Evolutionary conservation across 2,797 vertebrate genomes (phyloP), one percentile per base, ranked within the genome.

Genomic region (Hemitrygon akajei): DNA sequence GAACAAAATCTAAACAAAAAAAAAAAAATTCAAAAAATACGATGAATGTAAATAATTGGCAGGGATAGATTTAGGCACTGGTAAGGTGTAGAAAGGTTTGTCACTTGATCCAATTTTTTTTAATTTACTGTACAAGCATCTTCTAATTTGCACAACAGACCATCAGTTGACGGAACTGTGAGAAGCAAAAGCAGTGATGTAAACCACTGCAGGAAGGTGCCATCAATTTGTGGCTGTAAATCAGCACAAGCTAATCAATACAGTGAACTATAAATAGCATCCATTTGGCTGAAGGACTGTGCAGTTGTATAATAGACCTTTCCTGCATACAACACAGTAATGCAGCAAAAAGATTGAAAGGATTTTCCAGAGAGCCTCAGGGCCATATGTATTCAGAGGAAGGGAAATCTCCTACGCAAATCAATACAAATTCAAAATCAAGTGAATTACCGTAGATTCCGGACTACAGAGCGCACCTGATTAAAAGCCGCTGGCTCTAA

Each of bases 241-340:
- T 89, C 60, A 89, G 63, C 2, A n/a, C n/a, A 0, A 34, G 20
- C n/a, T 89, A 18, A 89, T 89, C 63, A 7, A 89, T 89, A 60
- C 63, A 89, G 86, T 69, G 60, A 69, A 34, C 86, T 89, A 89
- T 89, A 69, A 89, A 89, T 89, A 89, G 86, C 86, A 25, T 22
- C 86, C n/a, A 89, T 89, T 89, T 89, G 86, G 60, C 86, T 89
- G 86, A 89, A 69, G 60, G 79, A n/a, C 18, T 89, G 63, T 1
- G 63, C 63, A 18, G 69, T 89, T 89, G 86, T n/a, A 37, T 89
- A 89, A 89, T 89, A 69, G 86, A 89, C 60, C 37, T 89, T 89
- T 89, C n/a, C 37, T 89, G 60, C 86, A 34, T 60, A 89, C 18
- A 69, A 89, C 82, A 86, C n/a, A 89, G 18, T 22, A 89, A 34